Evolutionary conservation across 2,113 vertebrate genomes (phyloP), one percentile per base, ranked within the genome.

Genomic region (Misgurnus mizolepis): DNA sequence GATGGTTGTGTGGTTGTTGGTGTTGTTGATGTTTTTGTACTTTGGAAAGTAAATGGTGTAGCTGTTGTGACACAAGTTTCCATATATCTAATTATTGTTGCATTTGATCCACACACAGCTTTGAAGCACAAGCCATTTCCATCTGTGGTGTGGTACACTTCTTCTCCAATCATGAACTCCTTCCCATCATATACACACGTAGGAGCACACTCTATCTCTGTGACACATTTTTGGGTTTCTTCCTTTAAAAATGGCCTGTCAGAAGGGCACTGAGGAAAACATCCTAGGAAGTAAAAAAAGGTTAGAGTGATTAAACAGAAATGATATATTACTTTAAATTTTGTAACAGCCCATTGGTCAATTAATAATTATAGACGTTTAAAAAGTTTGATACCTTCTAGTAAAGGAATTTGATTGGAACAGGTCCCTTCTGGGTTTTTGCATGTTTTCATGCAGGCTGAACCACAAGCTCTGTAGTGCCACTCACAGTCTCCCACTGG

Each of bases 251-350:
- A 60, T 73, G 94, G 45, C 45, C 45, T 90, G 0, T 92, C 50
- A 6, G 67, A 0, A 3, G 92, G 92, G 78, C 95, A 96, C 50
- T 86, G 88, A 4, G 94, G 94, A 45, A 95, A 96, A 82, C 95
- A 96, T 11, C 95, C 95, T 96, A 67, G 7, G 45, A 10, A 70
- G 69, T 41, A 64, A 3, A 11, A 58, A 62, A 70, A 14, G 14
- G 27, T 2, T 22, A 78, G 2, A 43, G 14, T 11, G 1, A 39
- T 9, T 15, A 47, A 6, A 10, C 45, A 47, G 45, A 10, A 47
- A 10, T 47, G 7, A 7, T 8, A 47, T 10, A 47, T 10, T 47
- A 34, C 27, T 34, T 34, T 34, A 34, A 2, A 34, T 34, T 34
- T 34, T 34, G 27, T 34, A 34, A 34, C 27, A 34, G 27, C 27